A percentile compares a stretch with the other conserved stretches of the same genome.
Conservation (phyloP, 2,797 vertebrate genomes). For the Kryptolebias ocellatus region DNA sequence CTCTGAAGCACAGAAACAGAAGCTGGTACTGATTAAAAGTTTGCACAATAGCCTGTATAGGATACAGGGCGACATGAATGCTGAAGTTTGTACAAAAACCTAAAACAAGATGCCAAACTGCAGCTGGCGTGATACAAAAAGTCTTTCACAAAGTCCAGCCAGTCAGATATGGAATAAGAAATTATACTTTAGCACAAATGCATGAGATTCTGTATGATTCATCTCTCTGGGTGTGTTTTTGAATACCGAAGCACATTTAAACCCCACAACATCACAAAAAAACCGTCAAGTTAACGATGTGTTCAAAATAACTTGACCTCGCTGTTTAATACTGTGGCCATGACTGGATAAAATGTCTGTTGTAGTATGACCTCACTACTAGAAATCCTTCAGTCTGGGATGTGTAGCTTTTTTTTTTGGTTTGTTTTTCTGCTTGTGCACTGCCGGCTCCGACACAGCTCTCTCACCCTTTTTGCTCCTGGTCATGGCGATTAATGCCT, state of each 20-base stretch:
- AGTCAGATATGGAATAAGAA: slow-evolving; percentile 28
- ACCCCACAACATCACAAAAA: slow-evolving; percentile 21
- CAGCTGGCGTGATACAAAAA: slow-evolving; percentile 5
- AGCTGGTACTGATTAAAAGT: slow-evolving; percentile 25
- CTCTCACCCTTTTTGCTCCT: slow-evolving; percentile 50
- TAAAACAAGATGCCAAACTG: slow-evolving; percentile 4
- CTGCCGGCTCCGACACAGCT: slow-evolving; percentile 69
- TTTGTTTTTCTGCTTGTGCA: slow-evolving; percentile 56
- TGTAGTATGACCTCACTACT: slow-evolving; percentile 65
- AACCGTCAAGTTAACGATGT: slow-evolving; percentile 3
- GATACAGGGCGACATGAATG: slow-evolving; percentile 9
- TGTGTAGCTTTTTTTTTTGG: slow-evolving; percentile 43
- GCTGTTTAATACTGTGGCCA: slow-evolving; percentile 56
- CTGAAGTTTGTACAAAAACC: background rate
- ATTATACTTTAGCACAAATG: slow-evolving; percentile 60
- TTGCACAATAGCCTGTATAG: slow-evolving; percentile 27
- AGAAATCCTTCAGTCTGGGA: slow-evolving; percentile 49
- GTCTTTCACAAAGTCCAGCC: slow-evolving; percentile 8
- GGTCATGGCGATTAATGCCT: slow-evolving; percentile 40
- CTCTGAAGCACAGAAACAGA: slow-evolving; percentile 42
- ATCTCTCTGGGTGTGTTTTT: slow-evolving; percentile 14
- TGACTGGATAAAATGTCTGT: slow-evolving; percentile 71
- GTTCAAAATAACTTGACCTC: slow-evolving; percentile 51
- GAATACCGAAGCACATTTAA: slow-evolving; percentile 45
- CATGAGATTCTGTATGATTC: slow-evolving; percentile 41